These are phyloP conservation scores for Sciaenops ocellatus DNA, from an alignment of 2,797 vertebrate genomes.

Conservation along the genomic window DNA sequence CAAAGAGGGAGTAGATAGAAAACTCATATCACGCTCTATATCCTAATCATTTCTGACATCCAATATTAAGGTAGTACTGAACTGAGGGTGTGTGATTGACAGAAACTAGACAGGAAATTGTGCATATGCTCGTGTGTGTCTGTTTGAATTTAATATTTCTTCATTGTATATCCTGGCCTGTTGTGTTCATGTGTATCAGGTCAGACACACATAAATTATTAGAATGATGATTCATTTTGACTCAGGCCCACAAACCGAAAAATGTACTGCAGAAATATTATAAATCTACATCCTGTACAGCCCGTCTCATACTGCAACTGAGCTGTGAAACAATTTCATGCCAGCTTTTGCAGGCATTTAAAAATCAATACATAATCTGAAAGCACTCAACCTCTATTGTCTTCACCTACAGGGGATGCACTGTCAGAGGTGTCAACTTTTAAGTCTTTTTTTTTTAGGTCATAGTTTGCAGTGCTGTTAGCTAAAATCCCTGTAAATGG, in stretches of 20 bases:
- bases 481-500: not conserved
- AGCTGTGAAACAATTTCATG: not conserved
- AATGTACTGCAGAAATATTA: conserved; percentile 7
- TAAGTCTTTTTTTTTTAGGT: not conserved
- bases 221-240: conserved; percentile 26
- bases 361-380: conserved; percentile 12
- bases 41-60: conserved; percentile 22
- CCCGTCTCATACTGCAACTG: not conserved
- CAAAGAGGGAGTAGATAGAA: not conserved
- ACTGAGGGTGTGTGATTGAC: conserved; percentile 26
- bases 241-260: conserved; percentile 9
- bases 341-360: not conserved
- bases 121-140: conserved; percentile 6
- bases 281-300: not conserved
- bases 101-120: conserved; percentile 62
- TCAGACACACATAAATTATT: conserved; percentile 7
- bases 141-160: conserved; percentile 42
- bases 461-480: not conserved
- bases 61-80: conserved; percentile 31
- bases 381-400: not conserved
- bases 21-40: not conserved
- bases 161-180: conserved; percentile 10
- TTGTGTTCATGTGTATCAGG: not conserved
- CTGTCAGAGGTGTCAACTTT: conserved; percentile 10
- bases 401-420: conserved; percentile 6